These are phyloP conservation scores for Puma concolor DNA, from an alignment of 2,113 vertebrate genomes.

Conservation along the genomic window DNA sequence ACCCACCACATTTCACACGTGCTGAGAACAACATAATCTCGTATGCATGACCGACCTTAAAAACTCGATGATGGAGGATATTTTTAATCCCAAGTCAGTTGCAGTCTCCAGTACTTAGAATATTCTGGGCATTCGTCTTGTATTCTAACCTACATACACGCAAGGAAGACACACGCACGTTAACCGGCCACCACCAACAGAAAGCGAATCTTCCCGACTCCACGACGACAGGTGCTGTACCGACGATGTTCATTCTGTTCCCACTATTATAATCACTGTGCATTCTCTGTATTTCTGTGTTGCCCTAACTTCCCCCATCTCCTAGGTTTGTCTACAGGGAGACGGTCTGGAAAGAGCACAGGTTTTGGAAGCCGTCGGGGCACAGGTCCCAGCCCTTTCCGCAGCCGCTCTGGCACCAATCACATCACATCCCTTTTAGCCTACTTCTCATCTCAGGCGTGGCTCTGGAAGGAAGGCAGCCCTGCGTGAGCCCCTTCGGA, in stretches of 20 bases:
- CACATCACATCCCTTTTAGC: no score
- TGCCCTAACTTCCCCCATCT: no score
- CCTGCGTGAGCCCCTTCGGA: accelerated
- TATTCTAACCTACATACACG: neutral
- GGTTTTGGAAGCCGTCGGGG: neutral
- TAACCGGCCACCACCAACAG: neutral
- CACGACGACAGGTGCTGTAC: accelerated
- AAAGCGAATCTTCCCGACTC: neutral
- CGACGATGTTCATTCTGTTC: accelerated
- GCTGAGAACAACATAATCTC: neutral
- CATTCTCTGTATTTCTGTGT: neutral
- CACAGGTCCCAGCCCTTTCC: neutral
- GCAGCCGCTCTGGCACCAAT: neutral
- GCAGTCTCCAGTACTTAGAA: neutral
- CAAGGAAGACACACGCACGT: neutral
- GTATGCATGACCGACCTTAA: neutral
- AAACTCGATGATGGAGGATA: neutral
- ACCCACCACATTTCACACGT: neutral
- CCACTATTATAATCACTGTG: accelerated
- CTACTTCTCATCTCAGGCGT: neutral
- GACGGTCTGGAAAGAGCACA: neutral
- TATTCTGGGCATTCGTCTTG: neutral
- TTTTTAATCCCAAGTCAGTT: neutral
- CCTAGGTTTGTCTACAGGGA: neutral
- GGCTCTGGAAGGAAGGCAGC: neutral